Conservation (phyloP, 2,113 vertebrate genomes). For the Eclectus roratus region DNA sequence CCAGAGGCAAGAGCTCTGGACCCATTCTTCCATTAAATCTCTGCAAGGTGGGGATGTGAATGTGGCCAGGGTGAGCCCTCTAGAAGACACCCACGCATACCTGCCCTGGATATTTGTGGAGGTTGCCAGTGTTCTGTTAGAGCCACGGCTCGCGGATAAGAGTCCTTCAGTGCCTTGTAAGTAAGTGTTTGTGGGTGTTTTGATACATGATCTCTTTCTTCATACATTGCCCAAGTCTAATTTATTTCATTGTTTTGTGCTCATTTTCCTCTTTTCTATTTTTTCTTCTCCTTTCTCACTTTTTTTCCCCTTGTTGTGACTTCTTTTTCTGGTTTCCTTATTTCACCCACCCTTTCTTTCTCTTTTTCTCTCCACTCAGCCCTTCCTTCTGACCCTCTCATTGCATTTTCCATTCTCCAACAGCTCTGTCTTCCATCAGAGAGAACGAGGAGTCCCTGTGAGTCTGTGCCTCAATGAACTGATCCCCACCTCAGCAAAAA, state of each 20-base stretch:
- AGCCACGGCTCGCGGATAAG: background rate
- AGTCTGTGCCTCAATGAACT: background rate
- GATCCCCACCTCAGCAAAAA: background rate
- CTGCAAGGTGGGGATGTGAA: background rate
- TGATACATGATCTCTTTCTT: background rate
- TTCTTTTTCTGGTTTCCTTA: background rate
- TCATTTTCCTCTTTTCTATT: background rate
- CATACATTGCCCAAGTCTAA: background rate
- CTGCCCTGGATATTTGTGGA: background rate
- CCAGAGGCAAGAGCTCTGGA: background rate
- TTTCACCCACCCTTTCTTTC: background rate
- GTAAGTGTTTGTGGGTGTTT: background rate
- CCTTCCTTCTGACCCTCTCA: background rate
- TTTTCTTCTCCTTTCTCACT: background rate
- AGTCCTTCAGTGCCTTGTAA: background rate
- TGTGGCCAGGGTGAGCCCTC: background rate
- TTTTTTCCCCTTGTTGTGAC: background rate
- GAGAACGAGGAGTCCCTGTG: fast-evolving
- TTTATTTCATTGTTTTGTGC: background rate
- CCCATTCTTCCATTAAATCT: background rate
- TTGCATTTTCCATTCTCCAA: background rate
- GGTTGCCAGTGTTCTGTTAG: background rate
- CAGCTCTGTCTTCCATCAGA: background rate
- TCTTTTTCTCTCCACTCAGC: background rate
- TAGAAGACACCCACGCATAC: background rate